A percentile compares a stretch with the other conserved stretches of the same genome.
phyloP scores from a whole-genome alignment of 2,888 invertebrate species.

The Nomada ruficornis region DNA sequence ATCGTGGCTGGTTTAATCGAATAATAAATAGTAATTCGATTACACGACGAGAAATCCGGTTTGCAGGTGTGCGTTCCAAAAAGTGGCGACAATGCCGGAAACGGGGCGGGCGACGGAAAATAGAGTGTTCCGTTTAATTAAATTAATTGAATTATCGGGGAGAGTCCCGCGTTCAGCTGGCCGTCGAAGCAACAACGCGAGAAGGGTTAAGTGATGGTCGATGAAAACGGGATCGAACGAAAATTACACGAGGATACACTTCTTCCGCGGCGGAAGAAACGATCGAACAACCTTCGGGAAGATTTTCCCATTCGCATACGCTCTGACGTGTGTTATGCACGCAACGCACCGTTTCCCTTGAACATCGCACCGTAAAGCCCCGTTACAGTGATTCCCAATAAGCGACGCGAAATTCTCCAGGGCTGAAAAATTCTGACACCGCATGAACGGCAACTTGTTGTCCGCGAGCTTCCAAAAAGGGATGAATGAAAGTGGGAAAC shows the following conservation, averaged over 20 bases:
- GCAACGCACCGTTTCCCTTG: conserved; percentile 37
- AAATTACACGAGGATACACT: not conserved
- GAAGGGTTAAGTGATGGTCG: too few relatives aligned
- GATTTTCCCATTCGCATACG: conserved; percentile 26
- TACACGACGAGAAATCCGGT: conserved; percentile 71
- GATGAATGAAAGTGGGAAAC: too few relatives aligned
- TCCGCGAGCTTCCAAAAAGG: not conserved
- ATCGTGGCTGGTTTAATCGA: conserved; percentile 72
- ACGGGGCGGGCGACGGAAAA: conserved; percentile 35
- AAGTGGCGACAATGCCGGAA: conserved; percentile 60
- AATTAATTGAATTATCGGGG: conserved; percentile 43
- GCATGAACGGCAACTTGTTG: not conserved
- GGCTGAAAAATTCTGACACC: not conserved
- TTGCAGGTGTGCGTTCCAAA: conserved; percentile 67
- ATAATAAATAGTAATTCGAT: conserved; percentile 76
- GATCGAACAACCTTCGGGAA: not conserved
- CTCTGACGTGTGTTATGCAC: conserved; percentile 33
- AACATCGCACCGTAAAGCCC: conserved; percentile 30
- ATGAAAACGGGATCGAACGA: too few relatives aligned
- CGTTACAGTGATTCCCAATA: conserved; percentile 28
- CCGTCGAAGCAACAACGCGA: too few relatives aligned
- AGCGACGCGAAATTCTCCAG: conserved; percentile 9
- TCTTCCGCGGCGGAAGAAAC: conserved; percentile 7
- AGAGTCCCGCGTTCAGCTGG: not conserved
- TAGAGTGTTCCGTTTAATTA: conserved; percentile 36